Base-by-base conservation (phyloP, 2,888 invertebrate genomes). In the Sphinx pinastri region DNA sequence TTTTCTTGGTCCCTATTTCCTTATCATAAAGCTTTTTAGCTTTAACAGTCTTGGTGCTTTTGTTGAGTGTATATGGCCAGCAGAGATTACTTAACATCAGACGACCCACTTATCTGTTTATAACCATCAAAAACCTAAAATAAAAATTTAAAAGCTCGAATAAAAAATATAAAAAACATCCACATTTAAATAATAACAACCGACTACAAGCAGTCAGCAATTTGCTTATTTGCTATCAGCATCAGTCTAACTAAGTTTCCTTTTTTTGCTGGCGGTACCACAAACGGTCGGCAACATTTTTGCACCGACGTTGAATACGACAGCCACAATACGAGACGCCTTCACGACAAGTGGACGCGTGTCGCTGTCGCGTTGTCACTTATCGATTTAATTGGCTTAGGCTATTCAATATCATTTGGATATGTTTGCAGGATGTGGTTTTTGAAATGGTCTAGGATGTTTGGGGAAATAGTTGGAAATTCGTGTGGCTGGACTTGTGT, bases 241-340 rank as follows among this genome's bases (percentile, higher is more conserved):
- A 67, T 70, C 67, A 16, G 52, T 70, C 67, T 70, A 70, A 70
- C 57, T 70, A 68, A 58, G 57, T 59, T 51, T 49, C 51, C 71
- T 57, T 16, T 63, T 59, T 60, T 68, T 55, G 55, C 70, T 68
- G 70, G 71, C 81, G 80, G 79, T 79, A 75, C 75, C 73, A 83
- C 82, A 88, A 86, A 82, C 75, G 78, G 68, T 74, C 78, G 75
- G 75, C 77, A 76, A 79, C 84, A 84, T 86, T 88, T 87, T 88
- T 84, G 82, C 79, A 72, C 73, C 79, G 79, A 82, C 84, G 80
- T 85, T 84, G 79, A 85, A 85, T 85, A 81, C 85, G 84, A 84
- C 85, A 81, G 80, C 84, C 83, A 89, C 90, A 89, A 90, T 88
- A 87, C 86, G 86, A 88, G 82, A 84, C 84, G 83, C 83, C 85